Evolutionary conservation across 2,888 invertebrate genomes (phyloP).

Genomic region (Brachypalpus laphriformis): DNA sequence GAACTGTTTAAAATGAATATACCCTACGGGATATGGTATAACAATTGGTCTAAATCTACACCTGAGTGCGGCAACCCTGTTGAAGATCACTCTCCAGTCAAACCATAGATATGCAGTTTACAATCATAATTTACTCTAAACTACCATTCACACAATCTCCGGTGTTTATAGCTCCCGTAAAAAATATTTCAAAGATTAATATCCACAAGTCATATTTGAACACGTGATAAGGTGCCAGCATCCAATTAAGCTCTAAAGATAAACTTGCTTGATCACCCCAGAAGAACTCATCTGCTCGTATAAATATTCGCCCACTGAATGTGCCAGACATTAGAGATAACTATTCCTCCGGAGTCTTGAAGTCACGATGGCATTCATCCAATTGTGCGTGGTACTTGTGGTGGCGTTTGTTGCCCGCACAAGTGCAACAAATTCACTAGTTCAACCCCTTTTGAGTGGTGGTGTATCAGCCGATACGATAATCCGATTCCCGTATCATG

Average conservation of each 20-base stretch:
- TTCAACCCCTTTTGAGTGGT: background rate
- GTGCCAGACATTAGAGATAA: background rate
- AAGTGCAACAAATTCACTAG: background rate
- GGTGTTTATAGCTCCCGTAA: background rate
- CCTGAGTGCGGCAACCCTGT: background rate
- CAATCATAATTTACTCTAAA: background rate
- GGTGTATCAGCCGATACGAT: conserved; percentile 40
- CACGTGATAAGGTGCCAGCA: background rate
- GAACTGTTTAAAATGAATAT: no score
- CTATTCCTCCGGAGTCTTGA: background rate
- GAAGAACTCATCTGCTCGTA: background rate
- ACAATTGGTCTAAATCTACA: no score
- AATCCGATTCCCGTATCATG: conserved; percentile 60
- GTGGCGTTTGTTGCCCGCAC: background rate
- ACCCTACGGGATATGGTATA: no score
- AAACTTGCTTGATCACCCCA: background rate
- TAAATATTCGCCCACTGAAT: background rate
- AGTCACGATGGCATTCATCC: background rate
- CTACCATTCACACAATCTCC: background rate
- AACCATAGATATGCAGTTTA: background rate
- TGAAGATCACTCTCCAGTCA: background rate
- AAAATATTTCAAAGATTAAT: background rate
- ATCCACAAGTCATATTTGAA: background rate
- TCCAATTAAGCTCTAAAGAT: conserved; percentile 1
- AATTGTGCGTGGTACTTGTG: background rate